These are phyloP conservation scores for Mesodorylaimus sp. DNA, from an alignment of 2,888 invertebrate genomes.

Conservation along the genomic window DNA sequence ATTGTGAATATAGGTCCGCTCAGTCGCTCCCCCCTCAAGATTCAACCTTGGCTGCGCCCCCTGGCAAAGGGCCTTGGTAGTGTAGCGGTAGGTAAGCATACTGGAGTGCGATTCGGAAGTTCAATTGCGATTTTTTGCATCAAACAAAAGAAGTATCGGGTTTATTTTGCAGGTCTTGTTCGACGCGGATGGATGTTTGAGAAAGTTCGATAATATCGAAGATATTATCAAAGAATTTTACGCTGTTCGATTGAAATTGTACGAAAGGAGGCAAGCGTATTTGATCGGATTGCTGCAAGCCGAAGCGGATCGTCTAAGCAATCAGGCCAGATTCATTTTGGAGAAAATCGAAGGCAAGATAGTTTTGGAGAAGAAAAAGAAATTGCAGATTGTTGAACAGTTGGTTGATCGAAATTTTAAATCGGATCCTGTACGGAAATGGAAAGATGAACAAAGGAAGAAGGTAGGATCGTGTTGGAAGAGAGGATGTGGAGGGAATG, in stretches of 20 bases:
- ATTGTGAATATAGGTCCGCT: too few relatives aligned
- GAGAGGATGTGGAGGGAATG: too few relatives aligned
- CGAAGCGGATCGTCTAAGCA: slow-evolving; percentile 64
- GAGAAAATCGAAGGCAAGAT: slow-evolving; percentile 76
- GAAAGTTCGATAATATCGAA: slow-evolving; percentile 52
- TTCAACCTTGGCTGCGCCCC: too few relatives aligned
- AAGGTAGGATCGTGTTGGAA: too few relatives aligned
- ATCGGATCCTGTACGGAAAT: slow-evolving; percentile 49
- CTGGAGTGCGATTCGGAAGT: too few relatives aligned
- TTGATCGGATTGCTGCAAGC: slow-evolving; percentile 73
- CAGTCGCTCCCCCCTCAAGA: too few relatives aligned
- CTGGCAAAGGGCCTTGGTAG: too few relatives aligned
- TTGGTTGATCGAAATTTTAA: slow-evolving; percentile 50
- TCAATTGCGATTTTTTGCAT: too few relatives aligned
- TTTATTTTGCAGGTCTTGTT: slow-evolving; percentile 39
- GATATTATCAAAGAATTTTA: slow-evolving; percentile 70
- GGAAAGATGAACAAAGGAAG: slow-evolving; percentile 41
- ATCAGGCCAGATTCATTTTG: slow-evolving; percentile 68
- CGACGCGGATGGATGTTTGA: slow-evolving; percentile 45
- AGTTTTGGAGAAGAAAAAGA: slow-evolving; percentile 66
- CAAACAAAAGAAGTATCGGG: too few relatives aligned
- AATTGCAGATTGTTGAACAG: slow-evolving; percentile 55
- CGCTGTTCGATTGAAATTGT: slow-evolving; percentile 55
- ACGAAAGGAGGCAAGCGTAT: slow-evolving; percentile 67
- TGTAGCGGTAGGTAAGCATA: too few relatives aligned